A percentile compares a stretch with the other conserved stretches of the same genome.
Evolutionary conservation across 2,888 invertebrate species (phyloP).

Genomic region (Mesodorylaimus sp.): DNA sequence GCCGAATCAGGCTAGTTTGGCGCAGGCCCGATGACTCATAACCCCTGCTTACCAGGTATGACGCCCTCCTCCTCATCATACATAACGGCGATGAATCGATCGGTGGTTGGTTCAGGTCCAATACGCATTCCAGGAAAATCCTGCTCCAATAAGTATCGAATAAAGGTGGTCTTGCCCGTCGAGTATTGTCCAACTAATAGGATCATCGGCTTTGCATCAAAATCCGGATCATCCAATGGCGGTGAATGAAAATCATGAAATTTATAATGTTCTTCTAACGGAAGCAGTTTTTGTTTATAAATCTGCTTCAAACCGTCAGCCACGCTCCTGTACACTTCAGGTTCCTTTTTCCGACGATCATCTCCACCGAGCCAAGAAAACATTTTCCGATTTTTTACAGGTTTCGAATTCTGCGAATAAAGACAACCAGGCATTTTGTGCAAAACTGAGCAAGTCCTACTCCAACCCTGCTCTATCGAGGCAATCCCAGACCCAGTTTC

Average conservation of each 20-base stretch:
- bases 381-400: conserved; percentile 44
- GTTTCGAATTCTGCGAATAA: too few relatives aligned
- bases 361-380: conserved; percentile 68
- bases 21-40: too few relatives aligned
- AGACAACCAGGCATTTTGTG: too few relatives aligned
- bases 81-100: conserved; percentile 95
- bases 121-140: conserved; percentile 96
- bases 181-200: conserved; percentile 91
- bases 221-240: conserved; percentile 53
- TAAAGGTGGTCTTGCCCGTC: conserved; percentile 90
- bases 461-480: too few relatives aligned
- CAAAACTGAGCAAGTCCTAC: too few relatives aligned
- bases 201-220: conserved; percentile 96
- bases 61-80: conserved; percentile 61
- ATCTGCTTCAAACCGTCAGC: conserved; percentile 82
- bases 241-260: conserved; percentile 92
- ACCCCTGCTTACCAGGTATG: too few relatives aligned
- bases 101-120: conserved; percentile 95
- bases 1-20: too few relatives aligned
- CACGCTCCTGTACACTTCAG: conserved; percentile 54
- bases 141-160: conserved; percentile 61
- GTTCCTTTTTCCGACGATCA: conserved; percentile 31
- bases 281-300: conserved; percentile 70
- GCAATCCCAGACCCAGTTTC: too few relatives aligned
- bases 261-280: conserved; percentile 64